Evolutionary conservation across 2,113 vertebrate genomes (phyloP), one percentile per base, ranked within the genome.

Genomic region (Notiomystis cincta): DNA sequence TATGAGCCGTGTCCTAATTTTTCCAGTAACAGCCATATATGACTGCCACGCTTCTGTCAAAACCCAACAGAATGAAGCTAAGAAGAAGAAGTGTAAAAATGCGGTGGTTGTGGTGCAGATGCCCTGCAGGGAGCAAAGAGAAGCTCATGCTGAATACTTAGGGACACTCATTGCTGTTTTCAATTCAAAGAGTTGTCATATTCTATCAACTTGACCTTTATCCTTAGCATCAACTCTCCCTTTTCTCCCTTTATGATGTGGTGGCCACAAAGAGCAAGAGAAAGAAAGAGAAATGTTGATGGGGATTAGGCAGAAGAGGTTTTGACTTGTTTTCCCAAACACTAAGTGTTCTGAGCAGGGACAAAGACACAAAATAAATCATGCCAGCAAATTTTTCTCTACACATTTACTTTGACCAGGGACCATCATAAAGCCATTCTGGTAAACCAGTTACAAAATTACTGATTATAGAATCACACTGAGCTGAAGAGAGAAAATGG

Each of bases 11-110:
- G 99, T 99, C 96, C 99, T 99, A 89, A 99, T 99, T 98, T 99
- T 99, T 95, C 99, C 99, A 28, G 99, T 99, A 94, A 99, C 99
- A 91, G 99, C 99, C 99, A 99, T 99, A 95, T 99, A 99, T 64
- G 99, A 99, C 98, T 99, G 99, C 99, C 99, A 99, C 76, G 99
- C 99, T 97, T 99, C 99, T 38, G 99, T 99, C 98, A 99, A 98
- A 93, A 99, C 99, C 99, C 99, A 99, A 97, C 99, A 99, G 98
- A 99, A 99, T 22, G 99, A 99, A 79, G 99, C 99, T 98, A 99
- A 98, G 98, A 99, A 99, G 98, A 99, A 99, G 98, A 99, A 99
- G 98, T 99, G 99, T 95, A 99, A 98, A 97, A 99, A 99, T 51
- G 99, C 99, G 7, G 99, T 99, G 42, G 99, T 99, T 98, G 99